Base-by-base conservation (phyloP, 2,113 vertebrate species). In the Oncorhynchus kisutch region DNA sequence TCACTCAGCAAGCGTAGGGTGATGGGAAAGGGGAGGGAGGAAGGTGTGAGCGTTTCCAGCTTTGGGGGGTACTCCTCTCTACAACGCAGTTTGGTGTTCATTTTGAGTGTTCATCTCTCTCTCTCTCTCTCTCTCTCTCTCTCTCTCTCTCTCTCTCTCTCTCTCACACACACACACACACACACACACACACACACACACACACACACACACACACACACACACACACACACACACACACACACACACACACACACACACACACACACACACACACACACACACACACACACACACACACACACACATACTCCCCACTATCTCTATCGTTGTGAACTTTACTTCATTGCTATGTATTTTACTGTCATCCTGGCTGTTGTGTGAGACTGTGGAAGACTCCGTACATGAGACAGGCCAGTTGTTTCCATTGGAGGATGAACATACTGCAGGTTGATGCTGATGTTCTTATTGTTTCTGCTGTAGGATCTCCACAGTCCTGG, bases 271-370 rank as follows among this genome's bases (percentile, higher is more conserved):
- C 29, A 29, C 29, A 29, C 29, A 29, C 29, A 29, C 29, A 29
- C 29, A 29, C 4, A 29, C 29, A 29, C 29, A 29, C 29, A 29
- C 7, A 39, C 34, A 39, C 34, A 39, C 34, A 39, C 34, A 39
- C 6, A 9, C 34, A 39, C 7, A 8, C 7, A 8, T 8, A 2
- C 39, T 2, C 2, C 9, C 8, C 39, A 11, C 9, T 45, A 76
- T 81, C 76, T 80, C 79, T 82, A 77, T 65, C 20, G 73, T 86
- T 85, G 68, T 88, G 82, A 87, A 86, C 88, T 81, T 85, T 74
- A 87, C 84, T 90, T 91, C 78, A 88, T 88, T 88, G 86, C 89
- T 89, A 91, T 92, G 88, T 86, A 86, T 90, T 88, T 86, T 80
- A 80, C 85, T 90, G 87, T 88, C 87, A 81, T 88, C 75, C 75